Percentiles rank a stretch among this genome's conserved stretches.
Evolutionary conservation across 2,888 invertebrate species (phyloP).

Genomic region (Zhuqinia jingwanae): DNA sequence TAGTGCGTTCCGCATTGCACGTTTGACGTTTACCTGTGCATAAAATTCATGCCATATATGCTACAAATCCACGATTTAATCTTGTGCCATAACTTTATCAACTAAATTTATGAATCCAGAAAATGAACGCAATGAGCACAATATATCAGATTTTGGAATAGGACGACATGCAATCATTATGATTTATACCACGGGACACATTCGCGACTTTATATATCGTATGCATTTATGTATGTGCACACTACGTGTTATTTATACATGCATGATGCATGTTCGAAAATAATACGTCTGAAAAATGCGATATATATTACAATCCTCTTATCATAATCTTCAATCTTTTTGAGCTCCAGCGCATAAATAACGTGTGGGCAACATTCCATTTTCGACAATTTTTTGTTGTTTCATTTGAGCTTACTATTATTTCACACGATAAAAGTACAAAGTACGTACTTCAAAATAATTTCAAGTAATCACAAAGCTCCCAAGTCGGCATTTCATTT

Average conservation of each 20-base stretch:
- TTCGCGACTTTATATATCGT: too few relatives aligned
- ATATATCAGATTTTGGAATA: background rate
- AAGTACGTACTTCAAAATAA: background rate
- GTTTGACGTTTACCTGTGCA: background rate
- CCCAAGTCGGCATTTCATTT: slow-evolving; percentile 32
- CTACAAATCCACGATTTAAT: background rate
- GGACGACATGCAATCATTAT: slow-evolving; percentile 2
- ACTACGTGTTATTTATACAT: too few relatives aligned
- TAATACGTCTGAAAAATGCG: too few relatives aligned
- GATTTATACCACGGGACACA: too few relatives aligned
- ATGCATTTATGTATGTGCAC: too few relatives aligned
- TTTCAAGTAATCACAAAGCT: slow-evolving; percentile 58
- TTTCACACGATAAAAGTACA: background rate
- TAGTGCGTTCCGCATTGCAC: background rate
- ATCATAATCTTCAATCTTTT: slow-evolving; percentile 51
- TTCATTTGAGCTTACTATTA: too few relatives aligned
- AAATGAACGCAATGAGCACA: too few relatives aligned
- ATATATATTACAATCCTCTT: too few relatives aligned
- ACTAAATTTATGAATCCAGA: too few relatives aligned
- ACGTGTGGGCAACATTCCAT: background rate
- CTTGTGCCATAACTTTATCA: slow-evolving; percentile 12
- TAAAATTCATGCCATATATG: background rate
- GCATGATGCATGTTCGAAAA: too few relatives aligned
- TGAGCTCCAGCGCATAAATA: slow-evolving; percentile 43
- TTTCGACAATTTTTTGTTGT: too few relatives aligned